These are phyloP conservation scores for Cataglyphis albicans DNA, from an alignment of 2,888 invertebrate genomes.

Conservation along the genomic window DNA sequence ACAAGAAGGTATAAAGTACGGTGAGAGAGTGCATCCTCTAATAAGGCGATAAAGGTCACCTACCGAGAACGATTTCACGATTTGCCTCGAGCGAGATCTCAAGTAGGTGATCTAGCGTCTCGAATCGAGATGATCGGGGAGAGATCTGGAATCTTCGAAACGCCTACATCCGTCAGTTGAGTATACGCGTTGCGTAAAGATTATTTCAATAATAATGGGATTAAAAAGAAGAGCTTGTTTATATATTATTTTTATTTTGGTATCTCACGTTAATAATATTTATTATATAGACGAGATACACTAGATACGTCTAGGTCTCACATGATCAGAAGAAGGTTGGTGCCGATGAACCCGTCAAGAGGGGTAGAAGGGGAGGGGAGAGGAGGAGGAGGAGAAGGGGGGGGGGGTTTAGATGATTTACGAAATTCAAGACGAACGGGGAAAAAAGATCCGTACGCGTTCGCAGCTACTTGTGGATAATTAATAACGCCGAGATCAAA, in stretches of 20 bases:
- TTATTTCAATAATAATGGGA: conserved; percentile 44
- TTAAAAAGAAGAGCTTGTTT: background rate
- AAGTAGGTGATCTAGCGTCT: conserved; percentile 41
- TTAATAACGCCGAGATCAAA: conserved; percentile 79
- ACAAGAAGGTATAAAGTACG: conserved; percentile 74
- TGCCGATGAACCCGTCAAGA: conserved; percentile 40
- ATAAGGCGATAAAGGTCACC: conserved; percentile 83
- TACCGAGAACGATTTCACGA: conserved; percentile 74
- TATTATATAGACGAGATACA: background rate
- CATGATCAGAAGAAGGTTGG: background rate
- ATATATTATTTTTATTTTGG: background rate
- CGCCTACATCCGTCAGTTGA: conserved; percentile 64
- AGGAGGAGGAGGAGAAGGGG: background rate
- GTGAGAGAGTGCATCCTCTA: conserved; percentile 78
- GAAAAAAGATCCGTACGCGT: conserved; percentile 63
- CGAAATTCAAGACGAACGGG: conserved; percentile 51
- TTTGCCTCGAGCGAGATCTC: conserved; percentile 58
- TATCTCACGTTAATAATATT: background rate
- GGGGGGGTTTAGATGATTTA: conserved; percentile 24
- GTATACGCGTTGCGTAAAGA: conserved; percentile 54
- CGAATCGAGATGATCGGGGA: conserved; percentile 74
- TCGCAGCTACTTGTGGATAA: conserved; percentile 77
- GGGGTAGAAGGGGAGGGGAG: background rate
- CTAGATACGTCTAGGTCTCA: background rate
- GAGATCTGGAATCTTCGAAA: conserved; percentile 73